Evolutionary conservation across 2,888 invertebrate species (phyloP), one percentile per base, ranked within the genome.

Genomic region (Melanchra persicariae): DNA sequence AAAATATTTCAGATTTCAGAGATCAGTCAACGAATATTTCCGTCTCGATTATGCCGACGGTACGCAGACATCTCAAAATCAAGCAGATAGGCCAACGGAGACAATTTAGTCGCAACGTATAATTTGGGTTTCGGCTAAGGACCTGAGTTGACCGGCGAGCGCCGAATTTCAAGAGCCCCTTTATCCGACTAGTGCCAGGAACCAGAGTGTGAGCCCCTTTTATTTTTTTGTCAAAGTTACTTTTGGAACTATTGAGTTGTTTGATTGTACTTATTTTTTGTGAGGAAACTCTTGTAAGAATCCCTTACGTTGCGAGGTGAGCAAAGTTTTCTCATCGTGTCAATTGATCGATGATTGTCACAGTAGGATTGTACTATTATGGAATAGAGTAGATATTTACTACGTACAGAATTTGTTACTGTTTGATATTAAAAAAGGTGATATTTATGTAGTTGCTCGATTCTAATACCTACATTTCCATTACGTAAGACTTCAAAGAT

Each of bases 21-120:
- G 26, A 22, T 49, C 10, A 9, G 19, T 7, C 12, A 43, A 30
- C 12, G 51, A 71, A 51, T 55, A 62, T 51, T 77, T 59, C 9
- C 10, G 9, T 10, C 30, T 30, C 54, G 26, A 67, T 71, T 79
- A 80, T 83, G 87, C 86, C 40, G 78, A 85, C 91, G 64, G 87
- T 93, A 92, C 71, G 77, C 89, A 91, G 90, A 91, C 90, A 90
- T 91, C 89, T 91, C 87, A 86, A 92, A 90, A 91, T 87, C 88
- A 86, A 86, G 87, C 85, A 85, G 90, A 88, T 89, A 88, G 89
- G 87, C 88, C 85, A 88, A 83, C 81, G 86, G 89, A 89, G 92
- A 93, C 92, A 93, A 93, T 92, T 94, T 93, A 90, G 90, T 89
- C 87, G 88, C 89, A 91, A 89, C 90, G 92, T 92, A 92, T 94